Evolutionary conservation across 2,113 vertebrate genomes (phyloP).

Genomic region (Chaetodon auriga): DNA sequence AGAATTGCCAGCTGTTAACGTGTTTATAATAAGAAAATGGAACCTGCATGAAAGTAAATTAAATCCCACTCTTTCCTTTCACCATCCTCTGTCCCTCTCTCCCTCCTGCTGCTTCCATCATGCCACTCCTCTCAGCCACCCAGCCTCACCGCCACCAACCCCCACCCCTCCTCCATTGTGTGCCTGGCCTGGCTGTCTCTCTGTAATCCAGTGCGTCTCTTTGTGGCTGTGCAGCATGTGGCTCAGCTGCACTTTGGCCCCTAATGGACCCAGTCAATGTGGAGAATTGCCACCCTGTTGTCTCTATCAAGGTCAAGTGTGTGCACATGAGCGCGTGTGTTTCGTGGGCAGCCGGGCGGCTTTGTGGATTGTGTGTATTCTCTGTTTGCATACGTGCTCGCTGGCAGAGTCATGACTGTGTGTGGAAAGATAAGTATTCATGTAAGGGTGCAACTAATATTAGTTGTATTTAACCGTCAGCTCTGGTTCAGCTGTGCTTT

Average conservation of each 20-base stretch:
- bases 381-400: constrained; percentile 19
- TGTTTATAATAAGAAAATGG: constrained; percentile 5
- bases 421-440: constrained; percentile 5
- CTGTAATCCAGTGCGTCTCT: constrained; percentile 65
- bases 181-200: constrained; percentile 33
- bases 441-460: neutral
- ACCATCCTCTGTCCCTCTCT: constrained; percentile 17
- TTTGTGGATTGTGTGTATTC: constrained; percentile 14
- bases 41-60: constrained; percentile 26
- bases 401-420: neutral
- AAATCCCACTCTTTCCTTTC: constrained; percentile 12
- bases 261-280: constrained; percentile 74
- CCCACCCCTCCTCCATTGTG: constrained; percentile 26
- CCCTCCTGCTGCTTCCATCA: constrained; percentile 25
- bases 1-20: constrained; percentile 1
- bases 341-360: neutral
- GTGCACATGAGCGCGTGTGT: constrained; percentile 12
- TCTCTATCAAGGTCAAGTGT: constrained; percentile 79
- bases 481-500: neutral
- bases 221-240: constrained; percentile 64
- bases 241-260: constrained; percentile 71
- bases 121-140: neutral
- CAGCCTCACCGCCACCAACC: neutral
- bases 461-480: neutral
- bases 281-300: constrained; percentile 55